Evolutionary conservation across 2,113 vertebrate species (phyloP), one percentile per base, ranked within the genome.

Genomic region (Sterna hirundo): DNA sequence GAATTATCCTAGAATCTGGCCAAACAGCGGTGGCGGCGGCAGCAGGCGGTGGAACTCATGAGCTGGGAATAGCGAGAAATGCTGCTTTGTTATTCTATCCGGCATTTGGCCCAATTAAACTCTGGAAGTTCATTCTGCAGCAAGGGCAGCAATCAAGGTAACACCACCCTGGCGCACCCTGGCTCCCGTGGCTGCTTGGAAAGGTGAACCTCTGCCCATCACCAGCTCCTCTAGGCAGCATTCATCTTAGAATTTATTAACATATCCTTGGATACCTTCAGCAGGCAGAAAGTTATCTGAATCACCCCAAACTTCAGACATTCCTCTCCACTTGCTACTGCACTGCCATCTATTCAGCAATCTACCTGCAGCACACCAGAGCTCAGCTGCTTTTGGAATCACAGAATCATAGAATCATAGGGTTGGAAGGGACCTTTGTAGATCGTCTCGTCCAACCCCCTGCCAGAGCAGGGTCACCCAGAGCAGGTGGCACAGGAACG

Each of bases 121-220:
- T 51, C 38, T 19, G 27, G 13, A 61, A 79, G 23, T 23, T n/a
- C 2, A 1, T 20, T 25, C 27, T 51, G 23, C 38, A 15, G 40
- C 8, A 64, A n/a, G 25, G 47, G 38, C 29, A 51, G 26, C 26
- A 26, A 16, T 20, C 1, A 0, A 6, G 36, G 21, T 11, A 65
- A 60, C 13, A 40, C 11, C 4, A 29, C 22, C 18, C 22, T 5
- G 3, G 40, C 1, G 0, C 15, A 40, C 11, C 19, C 38, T 65
- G 2, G 0, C 10, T 27, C 44, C 42, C 2, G 1, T 1, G 4
- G 44, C 46, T 34, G 9, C 51, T 54, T 44, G 40, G 19, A 36
- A 40, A 25, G 40, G 29, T 13, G 34, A 60, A 32, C 46, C 6
- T 30, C n/a, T 54, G 22, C 44, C 51, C n/a, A 80, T 14, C 38